Percentiles rank a stretch among this genome's conserved stretches.
Evolutionary conservation across 2,888 invertebrate genomes (phyloP).

Genomic region (Leptinotarsa haldemani): DNA sequence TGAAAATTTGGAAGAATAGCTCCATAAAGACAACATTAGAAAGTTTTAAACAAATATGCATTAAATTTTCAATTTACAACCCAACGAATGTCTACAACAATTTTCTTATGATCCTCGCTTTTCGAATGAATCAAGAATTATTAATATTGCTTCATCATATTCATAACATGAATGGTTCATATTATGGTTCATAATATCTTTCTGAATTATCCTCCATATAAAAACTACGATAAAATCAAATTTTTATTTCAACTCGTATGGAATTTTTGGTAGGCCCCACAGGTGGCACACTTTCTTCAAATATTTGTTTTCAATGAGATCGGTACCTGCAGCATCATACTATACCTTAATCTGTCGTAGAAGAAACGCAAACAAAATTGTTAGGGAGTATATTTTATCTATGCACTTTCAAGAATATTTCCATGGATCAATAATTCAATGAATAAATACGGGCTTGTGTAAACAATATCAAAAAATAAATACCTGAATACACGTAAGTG

Average conservation of each 20-base stretch:
- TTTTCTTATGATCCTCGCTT: no score
- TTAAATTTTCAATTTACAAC: no score
- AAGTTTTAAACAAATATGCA: no score
- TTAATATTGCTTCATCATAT: no score
- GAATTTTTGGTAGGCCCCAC: constrained; percentile 2
- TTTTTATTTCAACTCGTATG: neutral
- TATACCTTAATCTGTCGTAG: neutral
- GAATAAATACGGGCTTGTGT: neutral
- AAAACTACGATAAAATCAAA: constrained; percentile 1
- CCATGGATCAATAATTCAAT: neutral
- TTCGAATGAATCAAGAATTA: no score
- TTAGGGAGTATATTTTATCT: neutral
- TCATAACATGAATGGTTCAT: no score
- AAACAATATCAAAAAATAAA: no score
- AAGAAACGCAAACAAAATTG: neutral
- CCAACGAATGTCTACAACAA: no score
- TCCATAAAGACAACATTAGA: no score
- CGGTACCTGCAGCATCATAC: constrained; percentile 2
- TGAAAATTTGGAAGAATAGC: no score
- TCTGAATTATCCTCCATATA: neutral
- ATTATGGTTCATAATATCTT: neutral
- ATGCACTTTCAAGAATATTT: neutral
- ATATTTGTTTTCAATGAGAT: constrained; percentile 17
- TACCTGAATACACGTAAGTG: no score
- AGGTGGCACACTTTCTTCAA: constrained; percentile 6